phyloP scores from a whole-genome alignment of 2,113 vertebrate genomes.

The Alligator sinensis region DNA sequence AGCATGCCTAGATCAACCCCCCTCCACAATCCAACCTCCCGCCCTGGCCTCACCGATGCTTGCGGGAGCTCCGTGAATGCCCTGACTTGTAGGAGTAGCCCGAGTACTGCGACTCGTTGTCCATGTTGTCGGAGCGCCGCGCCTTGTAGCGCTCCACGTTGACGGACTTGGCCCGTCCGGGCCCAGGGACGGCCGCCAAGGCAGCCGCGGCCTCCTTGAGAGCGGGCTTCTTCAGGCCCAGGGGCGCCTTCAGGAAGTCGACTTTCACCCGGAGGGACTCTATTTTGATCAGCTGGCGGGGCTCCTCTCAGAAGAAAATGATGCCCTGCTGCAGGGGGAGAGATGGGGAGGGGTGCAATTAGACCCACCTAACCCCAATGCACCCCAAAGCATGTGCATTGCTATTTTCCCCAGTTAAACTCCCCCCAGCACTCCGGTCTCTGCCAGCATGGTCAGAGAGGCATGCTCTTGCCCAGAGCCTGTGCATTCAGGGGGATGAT shows the following conservation, averaged over 20 bases:
- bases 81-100: constrained; percentile 94
- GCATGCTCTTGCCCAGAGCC: neutral
- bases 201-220: constrained; percentile 79
- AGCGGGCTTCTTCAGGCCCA: constrained; percentile 85
- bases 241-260: constrained; percentile 92
- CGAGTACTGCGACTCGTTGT: constrained; percentile 95
- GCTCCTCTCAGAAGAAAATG: constrained; percentile 76
- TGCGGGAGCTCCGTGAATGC: constrained; percentile 91
- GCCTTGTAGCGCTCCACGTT: constrained; percentile 80
- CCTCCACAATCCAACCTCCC: accelerated
- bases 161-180: constrained; percentile 58
- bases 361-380: neutral
- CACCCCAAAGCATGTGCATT: no score
- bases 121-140: constrained; percentile 87
- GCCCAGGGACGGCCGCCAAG: constrained; percentile 80
- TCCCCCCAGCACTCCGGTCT: neutral
- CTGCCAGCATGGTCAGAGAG: neutral
- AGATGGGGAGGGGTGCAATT: neutral
- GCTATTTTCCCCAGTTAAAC: no score
- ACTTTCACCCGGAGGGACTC: constrained; percentile 98
- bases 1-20: neutral
- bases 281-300: constrained; percentile 90
- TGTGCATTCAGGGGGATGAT: no score
- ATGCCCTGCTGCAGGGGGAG: constrained; percentile 48
- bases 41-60: constrained; percentile 83